Evolutionary conservation across 2,113 vertebrate genomes (phyloP), one percentile per base, ranked within the genome.

Genomic region (Astatoreochromis straeleni): DNA sequence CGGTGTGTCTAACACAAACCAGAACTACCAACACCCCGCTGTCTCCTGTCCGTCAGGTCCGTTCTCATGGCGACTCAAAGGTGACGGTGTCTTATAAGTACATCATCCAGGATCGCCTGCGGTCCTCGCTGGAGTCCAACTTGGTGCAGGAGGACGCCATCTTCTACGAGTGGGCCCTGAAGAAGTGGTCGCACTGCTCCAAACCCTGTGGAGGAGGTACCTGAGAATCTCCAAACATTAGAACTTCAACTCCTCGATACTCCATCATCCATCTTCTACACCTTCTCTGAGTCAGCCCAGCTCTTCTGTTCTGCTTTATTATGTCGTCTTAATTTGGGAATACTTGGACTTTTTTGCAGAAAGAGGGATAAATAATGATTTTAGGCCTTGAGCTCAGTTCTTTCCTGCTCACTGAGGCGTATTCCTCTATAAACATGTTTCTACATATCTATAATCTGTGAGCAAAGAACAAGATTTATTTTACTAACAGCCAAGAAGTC

Each of bases 111-210:
- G 97, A 99, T 73, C 96, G 97, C 70, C 97, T 97, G 0, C 95
- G 97, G 88, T 94, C 95, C 7, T 97, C 97, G 1, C 96, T 99
- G 26, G 98, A 98, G 13, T 97, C 97, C 93, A 99, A 98, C n/a
- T 97, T 98, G 83, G 91, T 99, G 38, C 97, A 98, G 94, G 98
- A 97, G 3, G 96, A 97, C 51, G 92, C 96, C 0, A 84, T 96
- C 45, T 96, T 96, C 11, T 97, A 98, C 1, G 98, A 99, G 89
- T 99, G 99, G 99, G 98, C 98, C 4, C 95, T 99, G 91, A 99
- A 98, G 95, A 99, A 97, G 86, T 99, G 99, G 99, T 98, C 98
- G 0, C 97, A 97, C 47, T 99, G 99, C 90, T 99, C 99, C 87
- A 98, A 97, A 91, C 97, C 97, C 51, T 99, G 98, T 4, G 98